Percentiles rank a stretch among this genome's conserved stretches.
Evolutionary conservation across 2,797 vertebrate genomes (phyloP).

Genomic region (Sebastes hubbsi): DNA sequence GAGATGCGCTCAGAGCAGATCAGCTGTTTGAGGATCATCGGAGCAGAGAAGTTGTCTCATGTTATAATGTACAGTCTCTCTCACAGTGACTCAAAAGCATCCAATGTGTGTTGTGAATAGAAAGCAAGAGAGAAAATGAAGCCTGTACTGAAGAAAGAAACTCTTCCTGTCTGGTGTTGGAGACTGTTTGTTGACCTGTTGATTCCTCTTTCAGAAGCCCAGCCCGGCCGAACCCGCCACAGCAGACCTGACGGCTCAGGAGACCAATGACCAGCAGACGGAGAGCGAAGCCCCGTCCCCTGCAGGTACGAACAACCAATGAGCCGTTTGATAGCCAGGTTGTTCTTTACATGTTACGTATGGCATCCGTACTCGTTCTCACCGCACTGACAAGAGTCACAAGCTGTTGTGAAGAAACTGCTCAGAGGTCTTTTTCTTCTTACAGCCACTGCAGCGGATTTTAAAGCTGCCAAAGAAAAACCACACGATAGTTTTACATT

Average conservation of each 20-base stretch:
- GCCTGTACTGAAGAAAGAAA: background rate
- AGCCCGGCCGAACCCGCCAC: background rate
- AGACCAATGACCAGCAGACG: slow-evolving; percentile 23
- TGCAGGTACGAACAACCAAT: slow-evolving; percentile 51
- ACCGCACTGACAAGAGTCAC: slow-evolving; percentile 19
- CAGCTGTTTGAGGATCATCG: too few relatives aligned
- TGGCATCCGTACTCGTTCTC: slow-evolving; percentile 34
- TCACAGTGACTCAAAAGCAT: too few relatives aligned
- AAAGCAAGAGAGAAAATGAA: background rate
- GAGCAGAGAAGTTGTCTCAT: too few relatives aligned
- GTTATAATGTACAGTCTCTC: too few relatives aligned
- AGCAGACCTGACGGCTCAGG: slow-evolving; percentile 1
- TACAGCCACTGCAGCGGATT: background rate
- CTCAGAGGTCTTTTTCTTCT: background rate
- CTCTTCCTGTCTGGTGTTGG: background rate
- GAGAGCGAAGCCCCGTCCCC: slow-evolving; percentile 45
- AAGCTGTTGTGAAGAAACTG: slow-evolving; percentile 29
- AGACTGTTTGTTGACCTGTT: slow-evolving; percentile 30
- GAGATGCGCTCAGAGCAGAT: too few relatives aligned
- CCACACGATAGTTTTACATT: background rate
- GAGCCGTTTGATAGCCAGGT: background rate
- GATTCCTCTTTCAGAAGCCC: slow-evolving; percentile 17
- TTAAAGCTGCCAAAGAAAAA: background rate
- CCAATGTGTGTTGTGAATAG: too few relatives aligned
- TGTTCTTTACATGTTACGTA: slow-evolving; percentile 18